phyloP scores from a whole-genome alignment of 2,888 invertebrate genomes.

The Pycnomerus fuliginosus region DNA sequence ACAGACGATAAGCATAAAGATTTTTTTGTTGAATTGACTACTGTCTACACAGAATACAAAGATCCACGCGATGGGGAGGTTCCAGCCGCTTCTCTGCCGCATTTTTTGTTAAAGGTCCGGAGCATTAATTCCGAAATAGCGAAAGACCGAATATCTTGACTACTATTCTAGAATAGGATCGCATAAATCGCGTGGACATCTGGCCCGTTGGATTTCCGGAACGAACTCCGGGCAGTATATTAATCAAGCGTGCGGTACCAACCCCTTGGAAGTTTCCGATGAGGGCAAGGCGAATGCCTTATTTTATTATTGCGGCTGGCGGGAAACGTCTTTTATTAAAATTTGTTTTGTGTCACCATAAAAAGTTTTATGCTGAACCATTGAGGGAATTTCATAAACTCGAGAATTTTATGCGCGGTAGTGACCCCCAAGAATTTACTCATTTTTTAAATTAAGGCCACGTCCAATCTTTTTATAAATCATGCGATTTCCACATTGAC shows the following conservation, averaged over 20 bases:
- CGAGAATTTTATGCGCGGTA: constrained; percentile 7
- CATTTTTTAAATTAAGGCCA: background rate
- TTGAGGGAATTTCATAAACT: constrained; percentile 14
- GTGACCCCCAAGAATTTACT: constrained; percentile 7
- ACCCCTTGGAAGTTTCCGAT: constrained; percentile 20
- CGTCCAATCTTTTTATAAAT: constrained; percentile 21
- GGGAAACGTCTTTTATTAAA: constrained; percentile 36
- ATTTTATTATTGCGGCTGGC: constrained; percentile 35
- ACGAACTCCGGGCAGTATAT: constrained; percentile 40
- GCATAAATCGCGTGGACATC: constrained; percentile 40
- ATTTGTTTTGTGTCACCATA: constrained; percentile 36
- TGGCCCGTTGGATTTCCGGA: constrained; percentile 39
- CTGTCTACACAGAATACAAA: too few relatives aligned
- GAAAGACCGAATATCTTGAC: constrained; percentile 14
- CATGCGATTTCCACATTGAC: constrained; percentile 10
- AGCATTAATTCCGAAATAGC: too few relatives aligned
- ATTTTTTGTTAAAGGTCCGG: too few relatives aligned
- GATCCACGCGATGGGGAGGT: too few relatives aligned
- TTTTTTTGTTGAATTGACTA: too few relatives aligned
- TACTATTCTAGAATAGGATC: constrained; percentile 30
- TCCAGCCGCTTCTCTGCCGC: too few relatives aligned
- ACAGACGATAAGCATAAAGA: too few relatives aligned
- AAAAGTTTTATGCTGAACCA: constrained; percentile 30
- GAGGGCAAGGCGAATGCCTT: constrained; percentile 31
- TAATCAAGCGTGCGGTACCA: constrained; percentile 37